Evolutionary conservation across 2,113 vertebrate genomes (phyloP).

Genomic region (Canis aureus): DNA sequence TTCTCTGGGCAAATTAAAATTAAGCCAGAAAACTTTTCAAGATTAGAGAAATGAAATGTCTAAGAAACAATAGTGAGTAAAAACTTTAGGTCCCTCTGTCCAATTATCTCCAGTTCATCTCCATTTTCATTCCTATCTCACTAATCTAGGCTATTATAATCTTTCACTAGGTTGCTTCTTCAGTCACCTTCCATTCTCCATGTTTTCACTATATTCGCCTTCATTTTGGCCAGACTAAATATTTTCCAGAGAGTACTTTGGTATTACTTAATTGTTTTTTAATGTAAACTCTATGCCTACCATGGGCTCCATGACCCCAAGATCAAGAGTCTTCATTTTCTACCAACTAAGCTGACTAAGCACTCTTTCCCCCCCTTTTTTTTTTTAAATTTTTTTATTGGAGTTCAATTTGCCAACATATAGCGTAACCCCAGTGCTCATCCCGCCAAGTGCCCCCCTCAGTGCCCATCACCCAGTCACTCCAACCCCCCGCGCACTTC

Average conservation of each 20-base stretch:
- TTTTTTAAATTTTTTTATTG: no score
- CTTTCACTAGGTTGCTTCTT: background rate
- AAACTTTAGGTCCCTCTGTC: background rate
- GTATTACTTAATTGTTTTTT: background rate
- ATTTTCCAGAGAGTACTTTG: background rate
- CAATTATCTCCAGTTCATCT: background rate
- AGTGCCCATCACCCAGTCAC: no score
- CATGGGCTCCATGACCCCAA: conserved; percentile 28
- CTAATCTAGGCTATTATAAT: background rate
- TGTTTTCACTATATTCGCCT: background rate
- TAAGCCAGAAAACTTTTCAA: conserved; percentile 32
- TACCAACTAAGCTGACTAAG: conserved; percentile 93
- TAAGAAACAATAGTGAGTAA: background rate
- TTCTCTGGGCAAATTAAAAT: background rate
- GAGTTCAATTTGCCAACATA: no score
- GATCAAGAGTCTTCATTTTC: conserved; percentile 97
- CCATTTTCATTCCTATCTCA: conserved; percentile 21
- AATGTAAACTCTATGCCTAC: background rate
- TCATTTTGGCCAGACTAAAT: background rate
- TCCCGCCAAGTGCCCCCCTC: no score
- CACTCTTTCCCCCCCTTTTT: conserved; percentile 28
- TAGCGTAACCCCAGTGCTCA: no score
- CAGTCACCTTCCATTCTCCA: background rate
- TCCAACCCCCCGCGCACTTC: no score
- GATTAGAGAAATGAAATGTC: background rate